Percentiles rank a stretch among this genome's conserved stretches.
These are phyloP conservation scores for Sebastiscus tertius DNA, from an alignment of 2,797 vertebrate genomes.

Conservation along the genomic window DNA sequence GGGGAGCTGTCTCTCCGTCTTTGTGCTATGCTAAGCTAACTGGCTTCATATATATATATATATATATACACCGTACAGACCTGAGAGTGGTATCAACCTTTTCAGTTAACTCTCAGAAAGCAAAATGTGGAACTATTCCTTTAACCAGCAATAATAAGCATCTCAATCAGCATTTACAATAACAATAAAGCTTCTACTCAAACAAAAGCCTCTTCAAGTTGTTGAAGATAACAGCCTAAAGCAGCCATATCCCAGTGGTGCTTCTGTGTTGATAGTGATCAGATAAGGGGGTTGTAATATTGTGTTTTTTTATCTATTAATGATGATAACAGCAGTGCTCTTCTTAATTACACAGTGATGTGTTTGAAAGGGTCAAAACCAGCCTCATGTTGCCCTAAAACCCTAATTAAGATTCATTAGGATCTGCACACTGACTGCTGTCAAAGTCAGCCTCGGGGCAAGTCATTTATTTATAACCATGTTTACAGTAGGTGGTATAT, in stretches of 20 bases:
- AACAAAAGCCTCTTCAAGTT: slow-evolving; percentile 2
- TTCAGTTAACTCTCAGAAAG: not conserved
- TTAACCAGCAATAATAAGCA: not conserved
- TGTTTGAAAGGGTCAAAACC: slow-evolving; percentile 22
- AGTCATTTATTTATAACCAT: slow-evolving; percentile 44
- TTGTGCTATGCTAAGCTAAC: not conserved
- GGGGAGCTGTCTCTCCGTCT: not conserved
- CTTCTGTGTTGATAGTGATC: not conserved
- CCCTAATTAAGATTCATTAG: slow-evolving; percentile 53
- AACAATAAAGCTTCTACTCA: not conserved
- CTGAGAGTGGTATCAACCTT: not conserved
- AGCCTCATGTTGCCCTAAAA: slow-evolving; percentile 19
- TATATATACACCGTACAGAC: not conserved
- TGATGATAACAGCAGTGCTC: slow-evolving; percentile 1
- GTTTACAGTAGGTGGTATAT: slow-evolving; percentile 42
- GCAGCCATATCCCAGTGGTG: not conserved
- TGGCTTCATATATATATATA: not conserved
- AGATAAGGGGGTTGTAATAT: slow-evolving; percentile 1
- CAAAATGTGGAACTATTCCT: not conserved
- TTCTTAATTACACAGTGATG: slow-evolving; percentile 13
- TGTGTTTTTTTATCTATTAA: slow-evolving; percentile 1
- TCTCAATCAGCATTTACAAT: not conserved
- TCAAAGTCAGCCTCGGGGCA: slow-evolving; percentile 43
- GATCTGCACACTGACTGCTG: slow-evolving; percentile 20
- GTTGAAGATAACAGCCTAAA: not conserved